phyloP scores from a whole-genome alignment of 37 sponge, comb jelly and placozoan genomes.

The Halisarca cf. caerulea region DNA sequence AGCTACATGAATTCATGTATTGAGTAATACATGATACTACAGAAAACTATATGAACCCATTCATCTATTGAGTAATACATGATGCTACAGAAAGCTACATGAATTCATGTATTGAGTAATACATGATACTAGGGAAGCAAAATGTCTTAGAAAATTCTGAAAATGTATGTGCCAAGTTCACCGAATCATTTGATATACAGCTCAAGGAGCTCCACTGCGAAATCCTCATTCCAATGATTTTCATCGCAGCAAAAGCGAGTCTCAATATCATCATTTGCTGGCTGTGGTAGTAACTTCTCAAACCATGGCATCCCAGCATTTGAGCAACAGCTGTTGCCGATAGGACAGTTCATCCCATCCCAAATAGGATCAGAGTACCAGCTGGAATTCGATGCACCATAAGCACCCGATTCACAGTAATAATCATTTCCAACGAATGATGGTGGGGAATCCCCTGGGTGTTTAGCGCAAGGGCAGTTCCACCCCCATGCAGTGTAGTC shows the following conservation, averaged over 20 bases:
- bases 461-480: conserved; percentile 11
- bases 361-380: neutral
- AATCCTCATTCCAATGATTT: neutral
- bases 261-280: neutral
- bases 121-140: too few relatives aligned
- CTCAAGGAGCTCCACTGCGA: neutral
- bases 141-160: too few relatives aligned
- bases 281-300: neutral
- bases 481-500: neutral
- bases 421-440: neutral
- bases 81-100: too few relatives aligned
- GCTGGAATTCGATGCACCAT: neutral
- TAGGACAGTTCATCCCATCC: neutral
- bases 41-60: too few relatives aligned
- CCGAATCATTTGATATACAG: neutral
- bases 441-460: conserved; percentile 9
- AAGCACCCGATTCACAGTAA: conserved; percentile 1
- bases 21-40: too few relatives aligned
- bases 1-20: too few relatives aligned
- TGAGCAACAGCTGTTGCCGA: conserved; percentile 18
- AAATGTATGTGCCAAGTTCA: too few relatives aligned
- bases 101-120: too few relatives aligned
- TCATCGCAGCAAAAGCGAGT: neutral
- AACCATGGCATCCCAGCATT: conserved; percentile 21
- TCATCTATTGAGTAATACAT: too few relatives aligned